Conservation (phyloP, 2,888 invertebrate genomes). For the Ectemnius lituratus region DNA sequence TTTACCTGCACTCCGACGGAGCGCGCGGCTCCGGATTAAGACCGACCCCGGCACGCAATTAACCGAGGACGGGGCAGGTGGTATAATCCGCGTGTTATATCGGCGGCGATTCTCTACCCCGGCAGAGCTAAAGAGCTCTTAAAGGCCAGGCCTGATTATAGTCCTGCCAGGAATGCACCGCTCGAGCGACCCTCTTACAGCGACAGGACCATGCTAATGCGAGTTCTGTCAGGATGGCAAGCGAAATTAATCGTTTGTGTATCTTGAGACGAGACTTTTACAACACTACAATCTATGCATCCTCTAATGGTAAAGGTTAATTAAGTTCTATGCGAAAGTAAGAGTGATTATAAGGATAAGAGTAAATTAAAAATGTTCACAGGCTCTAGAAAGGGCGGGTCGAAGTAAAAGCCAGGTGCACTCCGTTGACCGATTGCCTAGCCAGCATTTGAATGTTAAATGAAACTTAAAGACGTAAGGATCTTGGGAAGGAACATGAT, state of each 20-base stretch:
- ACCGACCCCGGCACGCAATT: conserved; percentile 45
- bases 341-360: no score
- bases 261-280: no score
- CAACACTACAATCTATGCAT: no score
- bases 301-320: no score
- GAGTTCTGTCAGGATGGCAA: no score
- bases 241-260: no score
- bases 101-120: conserved; percentile 30
- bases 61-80: conserved; percentile 53
- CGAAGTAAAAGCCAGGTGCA: not conserved
- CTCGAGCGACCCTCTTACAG: conserved; percentile 11
- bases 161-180: conserved; percentile 21
- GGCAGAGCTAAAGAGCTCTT: conserved; percentile 48
- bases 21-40: conserved; percentile 43
- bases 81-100: conserved; percentile 32
- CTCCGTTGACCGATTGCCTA: not conserved
- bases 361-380: no score
- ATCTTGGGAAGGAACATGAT: not conserved
- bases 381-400: not conserved
- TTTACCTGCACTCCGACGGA: conserved; percentile 21
- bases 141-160: conserved; percentile 25
- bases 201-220: not conserved
- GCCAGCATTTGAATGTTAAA: conserved; percentile 2
- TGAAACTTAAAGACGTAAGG: conserved; percentile 7
- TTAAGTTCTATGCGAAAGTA: no score